Evolutionary conservation across 2,797 vertebrate species (phyloP).

Genomic region (Notamacropus eugenii): DNA sequence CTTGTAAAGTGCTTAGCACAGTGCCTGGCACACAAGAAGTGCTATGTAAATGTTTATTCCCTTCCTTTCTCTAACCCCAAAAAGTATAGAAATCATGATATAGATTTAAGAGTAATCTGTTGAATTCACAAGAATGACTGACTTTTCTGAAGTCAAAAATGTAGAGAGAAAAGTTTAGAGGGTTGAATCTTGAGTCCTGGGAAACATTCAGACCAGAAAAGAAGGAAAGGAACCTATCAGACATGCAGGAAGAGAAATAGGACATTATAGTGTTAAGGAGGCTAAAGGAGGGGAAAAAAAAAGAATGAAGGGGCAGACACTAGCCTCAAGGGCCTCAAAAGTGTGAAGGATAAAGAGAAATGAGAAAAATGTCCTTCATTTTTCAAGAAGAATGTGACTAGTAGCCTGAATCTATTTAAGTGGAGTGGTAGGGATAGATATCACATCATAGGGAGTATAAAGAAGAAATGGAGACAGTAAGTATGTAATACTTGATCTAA

Average conservation of each 20-base stretch:
- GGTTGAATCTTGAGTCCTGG: background rate
- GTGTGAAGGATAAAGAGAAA: background rate
- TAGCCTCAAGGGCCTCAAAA: background rate
- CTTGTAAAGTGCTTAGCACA: background rate
- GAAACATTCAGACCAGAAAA: slow-evolving; percentile 14
- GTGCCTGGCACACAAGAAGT: background rate
- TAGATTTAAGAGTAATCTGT: background rate
- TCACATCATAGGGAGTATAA: background rate
- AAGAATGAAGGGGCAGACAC: background rate
- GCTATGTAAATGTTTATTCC: background rate
- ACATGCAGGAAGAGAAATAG: background rate
- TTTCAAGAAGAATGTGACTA: background rate
- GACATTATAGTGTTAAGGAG: background rate
- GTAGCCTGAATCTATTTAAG: slow-evolving; percentile 8
- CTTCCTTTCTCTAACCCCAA: background rate
- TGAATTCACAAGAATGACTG: background rate
- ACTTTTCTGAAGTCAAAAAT: background rate
- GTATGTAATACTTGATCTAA: no score
- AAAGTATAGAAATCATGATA: background rate
- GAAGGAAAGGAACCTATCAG: background rate
- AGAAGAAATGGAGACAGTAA: background rate
- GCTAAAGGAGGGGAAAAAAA: background rate
- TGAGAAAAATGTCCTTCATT: background rate
- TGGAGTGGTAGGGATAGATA: background rate
- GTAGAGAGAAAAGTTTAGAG: background rate